phyloP scores from a whole-genome alignment of 2,113 vertebrate species.

The Austrofundulus limnaeus region DNA sequence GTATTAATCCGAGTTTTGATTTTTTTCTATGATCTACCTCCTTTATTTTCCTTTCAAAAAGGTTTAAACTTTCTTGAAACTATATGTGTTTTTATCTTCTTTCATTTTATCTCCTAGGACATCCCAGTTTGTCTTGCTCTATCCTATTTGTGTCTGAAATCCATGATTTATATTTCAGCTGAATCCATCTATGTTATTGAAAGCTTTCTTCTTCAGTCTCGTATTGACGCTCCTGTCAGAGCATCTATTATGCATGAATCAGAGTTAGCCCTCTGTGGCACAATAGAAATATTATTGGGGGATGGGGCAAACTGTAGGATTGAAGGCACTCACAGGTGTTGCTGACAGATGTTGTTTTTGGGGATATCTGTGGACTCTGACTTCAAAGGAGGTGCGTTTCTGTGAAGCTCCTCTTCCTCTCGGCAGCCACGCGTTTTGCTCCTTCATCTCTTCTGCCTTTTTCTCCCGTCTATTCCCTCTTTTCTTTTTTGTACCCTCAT shows the following conservation, averaged over 20 bases:
- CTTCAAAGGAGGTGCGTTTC: constrained; percentile 74
- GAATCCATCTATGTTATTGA: constrained; percentile 58
- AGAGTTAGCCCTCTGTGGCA: constrained; percentile 38
- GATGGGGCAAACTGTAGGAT: constrained; percentile 59
- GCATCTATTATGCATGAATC: constrained; percentile 63
- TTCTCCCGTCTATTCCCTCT: constrained; percentile 8
- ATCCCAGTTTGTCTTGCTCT: constrained; percentile 23
- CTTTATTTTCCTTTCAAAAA: constrained; percentile 29
- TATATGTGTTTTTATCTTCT: constrained; percentile 20
- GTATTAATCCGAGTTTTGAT: constrained; percentile 62
- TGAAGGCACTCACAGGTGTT: constrained; percentile 79
- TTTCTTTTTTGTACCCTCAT: constrained; percentile 47
- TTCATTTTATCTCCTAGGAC: constrained; percentile 35
- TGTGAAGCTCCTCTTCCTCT: constrained; percentile 67
- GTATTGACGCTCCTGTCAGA: constrained; percentile 69
- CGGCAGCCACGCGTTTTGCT: constrained; percentile 34
- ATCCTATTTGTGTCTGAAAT: constrained; percentile 35
- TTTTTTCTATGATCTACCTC: constrained; percentile 47
- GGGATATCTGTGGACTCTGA: constrained; percentile 70
- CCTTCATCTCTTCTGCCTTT: constrained; percentile 29
- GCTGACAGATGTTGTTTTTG: constrained; percentile 81
- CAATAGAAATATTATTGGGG: constrained; percentile 62
- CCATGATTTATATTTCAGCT: constrained; percentile 45
- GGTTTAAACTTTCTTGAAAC: constrained; percentile 47
- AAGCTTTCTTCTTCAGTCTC: constrained; percentile 65